Evolutionary conservation across 1,140 invertebrate species (phyloP).

Genomic region (Cepaea nemoralis): DNA sequence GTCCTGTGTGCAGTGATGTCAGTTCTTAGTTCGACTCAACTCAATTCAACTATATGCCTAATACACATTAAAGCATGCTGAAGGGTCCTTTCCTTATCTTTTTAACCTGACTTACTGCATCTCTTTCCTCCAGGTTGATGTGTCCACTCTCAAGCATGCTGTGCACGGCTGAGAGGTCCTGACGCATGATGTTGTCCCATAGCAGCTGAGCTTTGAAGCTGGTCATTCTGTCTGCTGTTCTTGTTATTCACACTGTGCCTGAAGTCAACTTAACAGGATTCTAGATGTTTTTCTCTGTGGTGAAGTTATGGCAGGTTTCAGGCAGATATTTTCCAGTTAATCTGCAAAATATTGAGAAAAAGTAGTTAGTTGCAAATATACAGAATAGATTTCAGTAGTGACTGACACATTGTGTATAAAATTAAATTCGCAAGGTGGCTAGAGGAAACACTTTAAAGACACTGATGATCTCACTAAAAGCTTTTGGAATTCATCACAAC

Average conservation of each 20-base stretch:
- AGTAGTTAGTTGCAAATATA: not conserved
- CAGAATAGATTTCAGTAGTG: no score
- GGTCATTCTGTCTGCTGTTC: conserved; percentile 33
- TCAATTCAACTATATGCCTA: no score
- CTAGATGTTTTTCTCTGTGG: not conserved
- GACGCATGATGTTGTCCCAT: conserved; percentile 61
- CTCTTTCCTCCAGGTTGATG: conserved; percentile 83
- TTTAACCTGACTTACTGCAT: conserved; percentile 86
- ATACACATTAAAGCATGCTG: no score
- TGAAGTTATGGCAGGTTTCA: not conserved
- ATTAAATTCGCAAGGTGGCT: no score
- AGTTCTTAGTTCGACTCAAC: no score
- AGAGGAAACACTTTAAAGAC: no score
- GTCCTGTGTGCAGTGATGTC: no score
- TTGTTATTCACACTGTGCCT: not conserved
- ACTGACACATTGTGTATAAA: no score
- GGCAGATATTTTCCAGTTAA: not conserved
- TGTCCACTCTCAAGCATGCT: conserved; percentile 62
- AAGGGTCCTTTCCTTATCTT: no score
- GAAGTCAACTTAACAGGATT: not conserved
- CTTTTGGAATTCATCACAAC: no score
- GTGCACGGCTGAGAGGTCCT: conserved; percentile 58
- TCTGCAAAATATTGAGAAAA: not conserved
- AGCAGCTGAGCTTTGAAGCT: conserved; percentile 62
- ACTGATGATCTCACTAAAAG: no score